These are phyloP conservation scores for Lobophora halterata DNA, from an alignment of 2,888 invertebrate species.

Conservation along the genomic window DNA sequence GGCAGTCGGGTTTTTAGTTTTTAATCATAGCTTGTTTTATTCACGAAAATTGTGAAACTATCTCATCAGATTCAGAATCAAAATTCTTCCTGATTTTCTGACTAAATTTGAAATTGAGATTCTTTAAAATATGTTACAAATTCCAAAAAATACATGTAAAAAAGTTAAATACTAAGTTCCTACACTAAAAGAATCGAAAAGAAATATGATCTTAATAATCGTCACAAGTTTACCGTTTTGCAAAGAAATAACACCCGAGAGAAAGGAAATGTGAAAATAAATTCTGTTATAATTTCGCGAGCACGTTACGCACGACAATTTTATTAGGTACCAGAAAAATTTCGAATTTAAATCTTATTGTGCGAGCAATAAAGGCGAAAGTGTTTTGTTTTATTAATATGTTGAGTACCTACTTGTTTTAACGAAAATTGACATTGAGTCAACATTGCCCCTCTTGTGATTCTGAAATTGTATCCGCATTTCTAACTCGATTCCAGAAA, in stretches of 20 bases:
- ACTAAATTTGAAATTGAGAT: too few relatives aligned
- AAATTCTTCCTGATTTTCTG: too few relatives aligned
- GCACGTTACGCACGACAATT: constrained; percentile 23
- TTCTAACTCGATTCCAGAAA: constrained; percentile 15
- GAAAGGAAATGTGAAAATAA: constrained; percentile 28
- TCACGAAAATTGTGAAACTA: too few relatives aligned
- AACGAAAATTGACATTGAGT: constrained; percentile 29
- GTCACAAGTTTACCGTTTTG: constrained; percentile 16
- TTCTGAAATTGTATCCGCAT: constrained; percentile 31
- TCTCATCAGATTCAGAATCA: too few relatives aligned
- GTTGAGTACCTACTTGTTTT: constrained; percentile 10
- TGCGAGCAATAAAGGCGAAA: constrained; percentile 11
- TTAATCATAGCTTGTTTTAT: too few relatives aligned
- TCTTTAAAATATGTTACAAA: too few relatives aligned
- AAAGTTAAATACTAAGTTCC: too few relatives aligned
- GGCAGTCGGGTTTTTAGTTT: too few relatives aligned
- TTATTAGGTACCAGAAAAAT: constrained; percentile 16
- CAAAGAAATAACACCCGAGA: constrained; percentile 19
- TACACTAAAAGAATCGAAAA: constrained; percentile 5
- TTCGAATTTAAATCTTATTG: constrained; percentile 11
- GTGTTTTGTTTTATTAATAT: constrained; percentile 9
- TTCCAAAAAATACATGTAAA: too few relatives aligned
- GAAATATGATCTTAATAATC: constrained; percentile 12
- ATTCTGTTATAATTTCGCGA: constrained; percentile 29
- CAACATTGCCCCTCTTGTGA: constrained; percentile 30